Evolutionary conservation across 2,797 vertebrate species (phyloP), one percentile per base, ranked within the genome.

Genomic region (Mallotus villosus): DNA sequence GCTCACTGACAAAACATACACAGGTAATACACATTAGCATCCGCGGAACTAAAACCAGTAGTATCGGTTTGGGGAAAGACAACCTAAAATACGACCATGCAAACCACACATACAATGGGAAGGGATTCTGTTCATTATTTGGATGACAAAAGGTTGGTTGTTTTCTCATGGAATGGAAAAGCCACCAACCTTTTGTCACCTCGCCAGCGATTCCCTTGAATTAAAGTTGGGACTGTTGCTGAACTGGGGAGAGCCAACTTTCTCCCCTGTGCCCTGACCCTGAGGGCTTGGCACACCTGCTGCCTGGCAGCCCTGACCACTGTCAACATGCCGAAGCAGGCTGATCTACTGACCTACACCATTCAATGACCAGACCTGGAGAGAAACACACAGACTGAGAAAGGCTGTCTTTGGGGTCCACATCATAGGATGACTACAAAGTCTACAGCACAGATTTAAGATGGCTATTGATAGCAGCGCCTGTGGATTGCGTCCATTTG

Each of bases 111-210:
- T 22, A 64, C 24, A 60, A 29, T 53, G 24, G 32, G 14, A 21
- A 41, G 70, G 53, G 70, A 61, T 55, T 59, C 37, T 57, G 68
- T 21, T 29, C 21, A 77, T 74, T 73, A 37, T 24, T 84, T 12
- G n/a, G 83, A 75, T 91, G 90, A 91, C 92, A 92, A 91, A 93
- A 92, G 92, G 91, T 92, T 92, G 93, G 91, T 84, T 82, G 82
- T 87, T 92, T 92, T 92, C 90, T 84, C 88, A 86, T 85, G 78
- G 67, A 89, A 93, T 82, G 85, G 85, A 94, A 95, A 84, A 89
- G 88, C 93, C 92, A 96, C 96, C 95, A 95, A 97, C 96, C 95
- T 96, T 93, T 94, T 95, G 93, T 90, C 94, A 95, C 93, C 90
- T 94, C 82, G 94, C 92, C 93, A 93, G 76, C 90, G 89, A 82